phyloP scores from a whole-genome alignment of 2,888 invertebrate genomes.

The Cheiracanthium punctorium region DNA sequence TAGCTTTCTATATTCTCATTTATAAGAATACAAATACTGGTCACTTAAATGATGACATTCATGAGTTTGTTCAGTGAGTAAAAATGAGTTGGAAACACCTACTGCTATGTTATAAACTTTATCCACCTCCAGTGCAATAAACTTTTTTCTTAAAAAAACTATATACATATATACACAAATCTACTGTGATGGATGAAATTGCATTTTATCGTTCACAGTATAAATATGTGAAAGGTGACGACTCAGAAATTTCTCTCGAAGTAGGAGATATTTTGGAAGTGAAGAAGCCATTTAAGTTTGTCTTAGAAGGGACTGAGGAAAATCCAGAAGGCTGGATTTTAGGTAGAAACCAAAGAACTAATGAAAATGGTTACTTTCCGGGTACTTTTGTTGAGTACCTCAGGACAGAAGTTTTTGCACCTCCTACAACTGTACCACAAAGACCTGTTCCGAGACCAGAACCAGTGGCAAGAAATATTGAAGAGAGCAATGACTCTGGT shows the following conservation, averaged over 20 bases:
- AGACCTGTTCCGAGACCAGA: slow-evolving; percentile 70
- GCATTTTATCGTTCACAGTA: slow-evolving; percentile 71
- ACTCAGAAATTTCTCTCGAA: slow-evolving; percentile 73
- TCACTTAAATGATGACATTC: background rate
- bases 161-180: background rate
- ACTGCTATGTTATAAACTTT: slow-evolving; percentile 41
- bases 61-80: background rate
- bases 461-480: slow-evolving; percentile 74
- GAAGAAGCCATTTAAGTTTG: slow-evolving; percentile 73
- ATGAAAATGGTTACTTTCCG: slow-evolving; percentile 77
- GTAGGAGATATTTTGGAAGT: slow-evolving; percentile 78
- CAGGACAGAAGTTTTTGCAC: slow-evolving; percentile 58
- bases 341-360: slow-evolving; percentile 77
- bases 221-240: slow-evolving; percentile 65
- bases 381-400: slow-evolving; percentile 74
- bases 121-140: slow-evolving; percentile 3
- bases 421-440: slow-evolving; percentile 59
- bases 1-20: slow-evolving; percentile 1
- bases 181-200: slow-evolving; percentile 67
- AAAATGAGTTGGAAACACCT: slow-evolving; percentile 19
- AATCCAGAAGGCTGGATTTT: slow-evolving; percentile 76
- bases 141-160: background rate
- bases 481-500: slow-evolving; percentile 72
- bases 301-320: slow-evolving; percentile 72
- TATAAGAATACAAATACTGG: background rate